Evolutionary conservation across 2,888 invertebrate genomes (phyloP).

Genomic region (Dyspetes luteomarginatus): DNA sequence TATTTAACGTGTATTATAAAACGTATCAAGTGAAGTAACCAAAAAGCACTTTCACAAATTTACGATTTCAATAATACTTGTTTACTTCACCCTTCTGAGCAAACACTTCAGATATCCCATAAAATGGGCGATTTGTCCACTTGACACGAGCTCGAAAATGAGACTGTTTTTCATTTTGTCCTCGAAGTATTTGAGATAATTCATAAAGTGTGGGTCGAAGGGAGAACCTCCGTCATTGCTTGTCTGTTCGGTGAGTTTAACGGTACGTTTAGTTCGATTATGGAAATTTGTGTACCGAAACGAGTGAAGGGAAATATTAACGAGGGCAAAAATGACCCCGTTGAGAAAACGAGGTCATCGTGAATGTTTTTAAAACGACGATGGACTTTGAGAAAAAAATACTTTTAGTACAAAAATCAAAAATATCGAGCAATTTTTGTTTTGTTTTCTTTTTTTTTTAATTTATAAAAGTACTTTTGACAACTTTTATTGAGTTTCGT

Average conservation of each 20-base stretch:
- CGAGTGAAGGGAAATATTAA: conserved; percentile 22
- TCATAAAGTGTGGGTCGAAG: not conserved
- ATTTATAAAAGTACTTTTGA: too few species aligned
- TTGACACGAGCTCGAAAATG: conserved; percentile 13
- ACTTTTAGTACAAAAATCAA: too few species aligned
- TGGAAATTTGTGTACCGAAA: conserved; percentile 34
- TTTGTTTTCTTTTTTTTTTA: too few species aligned
- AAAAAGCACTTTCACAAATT: conserved; percentile 34
- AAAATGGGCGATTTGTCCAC: not conserved
- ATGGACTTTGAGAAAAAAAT: too few species aligned
- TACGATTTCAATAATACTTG: not conserved
- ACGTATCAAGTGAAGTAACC: conserved; percentile 28
- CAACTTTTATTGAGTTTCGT: too few species aligned
- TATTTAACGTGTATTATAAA: conserved; percentile 3
- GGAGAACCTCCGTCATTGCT: not conserved
- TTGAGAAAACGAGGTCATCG: not conserved
- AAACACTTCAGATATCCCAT: conserved; percentile 58
- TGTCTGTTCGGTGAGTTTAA: conserved; percentile 8
- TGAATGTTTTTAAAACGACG: not conserved
- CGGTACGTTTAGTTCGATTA: conserved; percentile 53
- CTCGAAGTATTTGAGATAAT: not conserved
- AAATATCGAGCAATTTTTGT: too few species aligned
- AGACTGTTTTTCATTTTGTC: conserved; percentile 21
- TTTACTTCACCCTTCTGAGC: conserved; percentile 40
- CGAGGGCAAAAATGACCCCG: not conserved